Conservation (phyloP, 2,113 vertebrate genomes). For the Manacus vitellinus region DNA sequence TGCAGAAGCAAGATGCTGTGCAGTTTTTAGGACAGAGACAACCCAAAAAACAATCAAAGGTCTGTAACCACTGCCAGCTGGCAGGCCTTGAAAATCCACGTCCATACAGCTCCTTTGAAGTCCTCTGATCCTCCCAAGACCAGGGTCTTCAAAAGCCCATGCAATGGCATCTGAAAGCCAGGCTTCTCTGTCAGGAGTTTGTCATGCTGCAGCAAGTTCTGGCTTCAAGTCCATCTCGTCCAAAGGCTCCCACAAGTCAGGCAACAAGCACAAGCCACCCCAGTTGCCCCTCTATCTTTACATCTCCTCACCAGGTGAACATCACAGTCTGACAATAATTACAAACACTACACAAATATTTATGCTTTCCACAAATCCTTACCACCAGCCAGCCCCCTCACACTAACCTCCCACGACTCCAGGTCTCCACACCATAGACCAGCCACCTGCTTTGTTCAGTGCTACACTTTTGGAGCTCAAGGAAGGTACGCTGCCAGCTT, state of each 20-base stretch:
- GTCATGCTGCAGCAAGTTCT: background rate
- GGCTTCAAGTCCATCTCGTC: background rate
- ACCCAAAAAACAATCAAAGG: background rate
- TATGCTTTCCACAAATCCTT: background rate
- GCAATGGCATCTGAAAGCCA: rapidly evolving
- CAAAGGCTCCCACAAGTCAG: background rate
- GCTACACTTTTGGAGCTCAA: rapidly evolving
- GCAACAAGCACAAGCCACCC: background rate
- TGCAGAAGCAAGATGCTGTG: background rate
- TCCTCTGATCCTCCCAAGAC: background rate
- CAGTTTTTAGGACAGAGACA: background rate
- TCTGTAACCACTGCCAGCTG: background rate
- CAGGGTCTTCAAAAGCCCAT: background rate
- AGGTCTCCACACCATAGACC: rapidly evolving
- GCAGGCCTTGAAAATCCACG: background rate
- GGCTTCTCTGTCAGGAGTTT: background rate
- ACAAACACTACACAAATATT: background rate
- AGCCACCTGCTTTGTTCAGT: rapidly evolving
- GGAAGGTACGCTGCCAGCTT: background rate
- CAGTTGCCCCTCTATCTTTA: background rate
- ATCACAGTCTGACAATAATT: background rate
- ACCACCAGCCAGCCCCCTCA: background rate
- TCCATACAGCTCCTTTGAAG: background rate
- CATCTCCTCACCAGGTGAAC: background rate
- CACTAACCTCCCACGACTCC: rapidly evolving